Base-by-base conservation (phyloP, 2,797 vertebrate genomes). In the Natrix natrix region DNA sequence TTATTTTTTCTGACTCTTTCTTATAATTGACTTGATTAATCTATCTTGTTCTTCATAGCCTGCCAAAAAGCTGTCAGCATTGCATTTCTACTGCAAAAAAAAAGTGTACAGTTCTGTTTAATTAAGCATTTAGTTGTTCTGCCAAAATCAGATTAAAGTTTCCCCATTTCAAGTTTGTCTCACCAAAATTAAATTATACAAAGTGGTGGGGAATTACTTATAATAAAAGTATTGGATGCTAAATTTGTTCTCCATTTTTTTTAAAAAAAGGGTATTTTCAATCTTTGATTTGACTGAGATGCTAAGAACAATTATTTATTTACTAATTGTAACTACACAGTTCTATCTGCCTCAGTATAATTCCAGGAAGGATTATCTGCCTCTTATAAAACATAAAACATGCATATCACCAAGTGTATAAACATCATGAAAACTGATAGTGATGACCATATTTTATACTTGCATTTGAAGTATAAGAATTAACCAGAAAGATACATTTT, bases 51-150 rank as follows among this genome's bases (percentile, higher is more conserved):
- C 91, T 92, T 92, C 95, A 87, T 94, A 94, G 87, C 91, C 93
- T 96, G 95, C 95, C 95, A 97, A 94, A 95, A 61, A 93, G 91
- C 94, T 95, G 94, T 96, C 95, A 96, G 86, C 93, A 86, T 94
- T 95, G 32, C 92, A 96, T 74, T 91, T 92, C 93, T 96, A 96
- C 94, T 93, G 90, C 78, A 94, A 69, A 95, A 95, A 37, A 48
- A 92, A 96, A 97, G 95, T 93, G 93, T 95, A 94, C 87, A 93
- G 96, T 97, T 97, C 94, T 6, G 61, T 96, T 97, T 96, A 97
- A 96, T 97, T 97, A 97, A 96, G 87, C 93, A 94, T 95, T 94
- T 96, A 28, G 11, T 56, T 86, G 93, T 96, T 95, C 96, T 96
- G 94, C 94, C 94, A 95, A 96, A 94, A 97, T 93, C 90, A 96